A percentile compares a stretch with the other conserved stretches of the same genome.
These are phyloP conservation scores for Isichthys henryi DNA, from an alignment of 2,113 vertebrate species.

Conservation along the genomic window DNA sequence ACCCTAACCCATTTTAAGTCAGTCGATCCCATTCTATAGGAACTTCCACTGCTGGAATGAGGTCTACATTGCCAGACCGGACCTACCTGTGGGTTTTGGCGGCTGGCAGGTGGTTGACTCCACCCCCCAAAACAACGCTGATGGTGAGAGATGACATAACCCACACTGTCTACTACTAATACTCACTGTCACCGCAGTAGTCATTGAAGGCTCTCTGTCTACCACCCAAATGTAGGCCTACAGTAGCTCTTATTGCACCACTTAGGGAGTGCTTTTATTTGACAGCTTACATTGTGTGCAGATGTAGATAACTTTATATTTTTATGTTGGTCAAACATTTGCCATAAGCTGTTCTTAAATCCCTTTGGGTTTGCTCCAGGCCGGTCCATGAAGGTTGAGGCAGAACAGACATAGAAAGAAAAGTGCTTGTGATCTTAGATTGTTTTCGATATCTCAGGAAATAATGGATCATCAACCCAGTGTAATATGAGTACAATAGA, in stretches of 20 bases:
- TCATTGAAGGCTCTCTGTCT: not conserved
- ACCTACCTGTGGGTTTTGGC: constrained; percentile 66
- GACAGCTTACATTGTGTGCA: not conserved
- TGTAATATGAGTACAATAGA: not conserved
- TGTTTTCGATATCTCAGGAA: not conserved
- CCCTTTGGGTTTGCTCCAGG: not conserved
- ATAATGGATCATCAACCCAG: not conserved
- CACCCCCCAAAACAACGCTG: constrained; percentile 92
- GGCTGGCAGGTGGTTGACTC: constrained; percentile 89
- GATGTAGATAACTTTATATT: not conserved
- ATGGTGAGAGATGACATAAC: constrained; percentile 58
- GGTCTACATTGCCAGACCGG: constrained; percentile 66
- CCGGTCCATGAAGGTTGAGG: not conserved
- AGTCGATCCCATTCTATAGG: constrained; percentile 50
- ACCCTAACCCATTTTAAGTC: not conserved
- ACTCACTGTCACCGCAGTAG: not conserved
- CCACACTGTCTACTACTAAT: not conserved
- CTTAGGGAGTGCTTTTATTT: not conserved
- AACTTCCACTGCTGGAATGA: constrained; percentile 97
- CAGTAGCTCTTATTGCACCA: not conserved
- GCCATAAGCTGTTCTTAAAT: not conserved
- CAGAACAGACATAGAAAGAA: not conserved
- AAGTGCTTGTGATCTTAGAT: not conserved
- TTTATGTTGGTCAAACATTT: not conserved
- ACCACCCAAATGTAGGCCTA: not conserved